Percentiles rank a stretch among this genome's conserved stretches.
These are phyloP conservation scores for Geotrupes spiniger DNA, from an alignment of 2,888 invertebrate species.

Conservation along the genomic window DNA sequence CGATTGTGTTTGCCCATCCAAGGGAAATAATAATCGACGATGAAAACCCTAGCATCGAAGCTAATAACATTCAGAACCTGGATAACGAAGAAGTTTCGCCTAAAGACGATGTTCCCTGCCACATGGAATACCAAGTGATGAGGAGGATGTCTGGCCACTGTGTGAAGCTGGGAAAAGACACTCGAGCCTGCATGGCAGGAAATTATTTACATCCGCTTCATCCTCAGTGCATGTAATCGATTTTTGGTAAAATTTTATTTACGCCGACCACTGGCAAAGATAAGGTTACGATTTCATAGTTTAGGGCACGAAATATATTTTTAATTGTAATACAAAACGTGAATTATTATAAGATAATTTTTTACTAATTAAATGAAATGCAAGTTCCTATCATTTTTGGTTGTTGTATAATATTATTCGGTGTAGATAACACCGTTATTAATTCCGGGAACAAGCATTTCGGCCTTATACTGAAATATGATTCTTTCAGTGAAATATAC, in stretches of 20 bases:
- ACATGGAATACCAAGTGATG: slow-evolving; percentile 41
- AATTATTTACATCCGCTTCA: slow-evolving; percentile 50
- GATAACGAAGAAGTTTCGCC: slow-evolving; percentile 24
- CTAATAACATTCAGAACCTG: slow-evolving; percentile 29
- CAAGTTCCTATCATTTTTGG: too few relatives aligned
- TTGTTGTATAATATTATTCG: too few relatives aligned
- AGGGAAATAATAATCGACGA: slow-evolving; percentile 37
- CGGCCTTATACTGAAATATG: too few relatives aligned
- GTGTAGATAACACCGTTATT: too few relatives aligned
- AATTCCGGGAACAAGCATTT: too few relatives aligned
- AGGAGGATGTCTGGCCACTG: slow-evolving; percentile 48
- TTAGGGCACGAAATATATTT: slow-evolving; percentile 1
- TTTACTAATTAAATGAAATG: too few relatives aligned
- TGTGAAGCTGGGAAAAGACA: slow-evolving; percentile 44
- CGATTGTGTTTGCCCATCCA: slow-evolving; percentile 26
- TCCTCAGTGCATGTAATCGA: slow-evolving; percentile 39
- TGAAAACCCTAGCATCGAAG: slow-evolving; percentile 32
- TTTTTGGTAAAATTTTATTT: not conserved
- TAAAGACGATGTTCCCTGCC: slow-evolving; percentile 26
- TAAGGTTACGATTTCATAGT: not conserved
- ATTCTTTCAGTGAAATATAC: too few relatives aligned
- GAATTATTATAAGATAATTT: not conserved
- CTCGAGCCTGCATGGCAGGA: slow-evolving; percentile 48
- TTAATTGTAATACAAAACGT: not conserved
- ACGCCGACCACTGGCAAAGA: not conserved